These are phyloP conservation scores for Lamprotornis superbus DNA, from an alignment of 2,113 vertebrate genomes.

Conservation along the genomic window DNA sequence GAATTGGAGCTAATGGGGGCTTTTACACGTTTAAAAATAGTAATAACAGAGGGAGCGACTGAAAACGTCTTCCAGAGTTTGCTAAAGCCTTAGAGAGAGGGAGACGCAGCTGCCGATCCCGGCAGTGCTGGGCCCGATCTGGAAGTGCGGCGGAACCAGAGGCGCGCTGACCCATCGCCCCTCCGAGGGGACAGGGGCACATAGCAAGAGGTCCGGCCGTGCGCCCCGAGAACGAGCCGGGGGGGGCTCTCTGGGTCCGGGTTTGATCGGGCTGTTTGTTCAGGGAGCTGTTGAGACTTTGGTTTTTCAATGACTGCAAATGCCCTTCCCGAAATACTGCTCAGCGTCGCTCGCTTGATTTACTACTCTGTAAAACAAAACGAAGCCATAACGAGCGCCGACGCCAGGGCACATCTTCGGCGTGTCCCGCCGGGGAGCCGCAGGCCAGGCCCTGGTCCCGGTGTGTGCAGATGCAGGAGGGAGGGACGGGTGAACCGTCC, in stretches of 20 bases:
- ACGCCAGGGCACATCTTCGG: background rate
- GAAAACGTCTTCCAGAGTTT: background rate
- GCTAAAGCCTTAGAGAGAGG: background rate
- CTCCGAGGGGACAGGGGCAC: background rate
- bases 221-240: background rate
- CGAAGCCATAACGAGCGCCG: background rate
- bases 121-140: background rate
- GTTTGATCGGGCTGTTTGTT: background rate
- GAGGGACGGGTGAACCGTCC: background rate
- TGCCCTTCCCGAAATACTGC: background rate
- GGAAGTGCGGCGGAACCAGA: background rate
- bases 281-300: background rate
- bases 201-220: background rate
- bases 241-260: background rate
- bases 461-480: background rate
- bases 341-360: background rate
- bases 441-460: background rate
- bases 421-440: background rate
- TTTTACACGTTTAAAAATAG: constrained; percentile 23
- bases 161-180: background rate
- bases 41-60: background rate
- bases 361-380: background rate
- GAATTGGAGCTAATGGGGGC: constrained; percentile 11
- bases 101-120: background rate
- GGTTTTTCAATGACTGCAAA: background rate